phyloP scores from a whole-genome alignment of 2,888 invertebrate genomes.

The Boloria euphrosyne region DNA sequence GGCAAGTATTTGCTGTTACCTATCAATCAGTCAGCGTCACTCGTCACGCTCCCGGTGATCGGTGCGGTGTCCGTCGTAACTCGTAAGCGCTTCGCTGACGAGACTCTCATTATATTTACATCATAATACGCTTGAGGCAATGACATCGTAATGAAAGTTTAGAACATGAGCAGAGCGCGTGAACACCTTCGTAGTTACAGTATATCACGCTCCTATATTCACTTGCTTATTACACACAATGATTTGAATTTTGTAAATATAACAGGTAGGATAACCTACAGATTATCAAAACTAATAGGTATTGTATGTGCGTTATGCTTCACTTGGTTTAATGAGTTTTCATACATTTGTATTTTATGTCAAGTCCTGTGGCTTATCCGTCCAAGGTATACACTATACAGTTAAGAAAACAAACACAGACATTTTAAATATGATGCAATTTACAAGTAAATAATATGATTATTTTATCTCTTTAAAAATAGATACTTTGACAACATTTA shows the following conservation, averaged over 20 bases:
- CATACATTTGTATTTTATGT: too few relatives aligned
- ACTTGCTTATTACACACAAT: slow-evolving; percentile 1
- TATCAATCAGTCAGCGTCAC: slow-evolving; percentile 16
- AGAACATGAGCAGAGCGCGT: slow-evolving; percentile 21
- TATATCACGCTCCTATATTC: neutral
- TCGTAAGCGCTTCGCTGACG: slow-evolving; percentile 3
- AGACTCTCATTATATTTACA: slow-evolving; percentile 21
- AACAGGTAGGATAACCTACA: neutral
- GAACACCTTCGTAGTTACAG: neutral
- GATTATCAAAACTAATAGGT: neutral
- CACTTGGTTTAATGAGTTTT: too few relatives aligned
- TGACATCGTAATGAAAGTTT: slow-evolving; percentile 25
- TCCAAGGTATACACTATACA: too few relatives aligned
- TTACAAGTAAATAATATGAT: neutral
- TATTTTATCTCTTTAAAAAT: neutral
- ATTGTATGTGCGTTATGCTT: too few relatives aligned
- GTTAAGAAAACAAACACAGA: neutral
- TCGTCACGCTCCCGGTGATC: slow-evolving; percentile 23
- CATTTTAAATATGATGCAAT: neutral
- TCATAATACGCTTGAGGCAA: slow-evolving; percentile 21
- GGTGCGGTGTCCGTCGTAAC: slow-evolving; percentile 8
- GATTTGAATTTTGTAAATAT: neutral
- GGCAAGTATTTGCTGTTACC: slow-evolving; percentile 1
- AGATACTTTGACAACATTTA: neutral
- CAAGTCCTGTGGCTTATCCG: too few relatives aligned